These are phyloP conservation scores for Chaenocephalus aceratus DNA, from an alignment of 2,113 vertebrate genomes.

Conservation along the genomic window DNA sequence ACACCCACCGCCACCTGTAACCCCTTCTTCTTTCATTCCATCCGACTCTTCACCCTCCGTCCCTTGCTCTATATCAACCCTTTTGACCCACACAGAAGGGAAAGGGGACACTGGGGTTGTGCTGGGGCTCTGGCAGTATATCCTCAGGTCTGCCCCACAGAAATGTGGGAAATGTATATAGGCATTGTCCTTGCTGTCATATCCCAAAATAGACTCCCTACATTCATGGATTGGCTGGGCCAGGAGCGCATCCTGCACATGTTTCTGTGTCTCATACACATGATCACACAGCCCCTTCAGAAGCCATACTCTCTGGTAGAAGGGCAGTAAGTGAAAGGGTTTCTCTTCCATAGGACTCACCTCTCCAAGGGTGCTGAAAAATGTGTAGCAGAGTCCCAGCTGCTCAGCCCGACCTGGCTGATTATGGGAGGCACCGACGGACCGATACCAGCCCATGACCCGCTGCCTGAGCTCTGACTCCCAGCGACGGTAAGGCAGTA, in stretches of 20 bases:
- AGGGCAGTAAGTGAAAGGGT: conserved; percentile 92
- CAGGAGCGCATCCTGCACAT: conserved; percentile 94
- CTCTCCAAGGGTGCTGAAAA: conserved; percentile 92
- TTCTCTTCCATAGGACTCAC: conserved; percentile 91
- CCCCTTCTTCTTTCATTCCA: conserved; percentile 34
- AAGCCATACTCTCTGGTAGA: conserved; percentile 94
- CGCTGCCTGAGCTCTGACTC: conserved; percentile 92
- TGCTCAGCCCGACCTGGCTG: conserved; percentile 89
- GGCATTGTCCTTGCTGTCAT: conserved; percentile 92
- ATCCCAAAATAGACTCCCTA: conserved; percentile 97
- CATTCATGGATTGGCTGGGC: conserved; percentile 98
- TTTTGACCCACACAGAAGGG: conserved; percentile 81
- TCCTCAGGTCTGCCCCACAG: conserved; percentile 95
- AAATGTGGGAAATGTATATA: conserved; percentile 99
- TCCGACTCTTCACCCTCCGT: conserved; percentile 41
- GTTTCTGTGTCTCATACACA: conserved; percentile 96
- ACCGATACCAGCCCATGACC: conserved; percentile 92
- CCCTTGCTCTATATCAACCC: conserved; percentile 50
- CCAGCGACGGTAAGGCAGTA: conserved; percentile 92
- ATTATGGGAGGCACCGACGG: conserved; percentile 87
- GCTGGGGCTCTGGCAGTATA: conserved; percentile 95
- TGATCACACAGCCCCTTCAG: conserved; percentile 97
- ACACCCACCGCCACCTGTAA: conserved; percentile 17
- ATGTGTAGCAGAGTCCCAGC: conserved; percentile 92
- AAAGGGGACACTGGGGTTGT: conserved; percentile 88